These are phyloP conservation scores for Alethe diademata DNA, from an alignment of 2,113 vertebrate genomes.

Conservation along the genomic window DNA sequence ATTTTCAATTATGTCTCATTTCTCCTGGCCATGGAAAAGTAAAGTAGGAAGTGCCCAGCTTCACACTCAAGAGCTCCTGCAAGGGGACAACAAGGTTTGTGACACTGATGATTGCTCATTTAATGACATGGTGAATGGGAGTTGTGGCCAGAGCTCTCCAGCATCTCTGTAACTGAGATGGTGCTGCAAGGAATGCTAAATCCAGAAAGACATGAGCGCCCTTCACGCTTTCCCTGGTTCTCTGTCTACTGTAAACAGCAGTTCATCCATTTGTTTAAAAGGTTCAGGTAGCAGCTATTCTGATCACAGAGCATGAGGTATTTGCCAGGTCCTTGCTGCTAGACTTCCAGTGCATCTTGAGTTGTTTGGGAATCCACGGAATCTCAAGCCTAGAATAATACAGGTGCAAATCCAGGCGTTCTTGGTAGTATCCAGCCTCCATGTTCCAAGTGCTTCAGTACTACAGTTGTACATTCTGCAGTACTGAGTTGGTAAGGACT, in stretches of 20 bases:
- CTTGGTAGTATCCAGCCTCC: neutral
- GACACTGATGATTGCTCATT: neutral
- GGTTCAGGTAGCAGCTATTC: neutral
- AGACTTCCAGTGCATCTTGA: neutral
- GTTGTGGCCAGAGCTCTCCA: rapidly evolving
- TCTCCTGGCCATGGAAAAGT: neutral
- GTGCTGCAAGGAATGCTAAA: neutral
- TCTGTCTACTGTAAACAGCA: neutral
- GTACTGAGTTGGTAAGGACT: neutral
- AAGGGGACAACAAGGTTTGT: neutral
- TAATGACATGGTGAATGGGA: neutral
- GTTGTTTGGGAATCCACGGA: neutral
- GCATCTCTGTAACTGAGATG: neutral
- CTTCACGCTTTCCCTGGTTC: neutral
- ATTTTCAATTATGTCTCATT: neutral
- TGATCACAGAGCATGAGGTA: neutral
- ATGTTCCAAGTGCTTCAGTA: neutral
- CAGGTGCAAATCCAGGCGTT: neutral
- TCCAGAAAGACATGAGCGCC: rapidly evolving
- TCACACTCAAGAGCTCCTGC: neutral
- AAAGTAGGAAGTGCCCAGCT: neutral
- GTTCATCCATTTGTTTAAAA: neutral
- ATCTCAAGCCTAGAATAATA: neutral
- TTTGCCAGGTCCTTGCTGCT: neutral
- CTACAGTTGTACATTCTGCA: neutral